Conservation (phyloP, 2,888 invertebrate species). For the Leucania comma region DNA sequence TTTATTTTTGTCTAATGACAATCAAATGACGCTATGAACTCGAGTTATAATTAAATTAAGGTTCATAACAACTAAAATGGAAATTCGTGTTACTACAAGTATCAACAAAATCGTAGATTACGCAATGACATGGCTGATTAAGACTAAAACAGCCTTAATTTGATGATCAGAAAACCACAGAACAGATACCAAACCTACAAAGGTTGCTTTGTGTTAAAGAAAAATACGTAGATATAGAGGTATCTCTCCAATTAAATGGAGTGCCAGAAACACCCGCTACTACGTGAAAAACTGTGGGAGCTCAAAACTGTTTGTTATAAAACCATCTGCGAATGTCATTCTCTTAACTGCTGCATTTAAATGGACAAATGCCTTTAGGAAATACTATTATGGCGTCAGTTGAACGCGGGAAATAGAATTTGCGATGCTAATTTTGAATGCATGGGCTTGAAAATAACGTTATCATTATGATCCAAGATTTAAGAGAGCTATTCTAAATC, state of each 20-base stretch:
- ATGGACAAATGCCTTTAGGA: conserved; percentile 57
- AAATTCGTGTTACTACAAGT: no score
- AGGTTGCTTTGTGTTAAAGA: conserved; percentile 70
- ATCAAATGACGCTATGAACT: background rate
- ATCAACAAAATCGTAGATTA: background rate
- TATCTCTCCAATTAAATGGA: conserved; percentile 80
- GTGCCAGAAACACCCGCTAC: conserved; percentile 75
- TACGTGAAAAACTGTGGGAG: conserved; percentile 62
- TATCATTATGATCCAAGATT: no score
- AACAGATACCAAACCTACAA: conserved; percentile 61
- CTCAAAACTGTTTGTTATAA: conserved; percentile 70
- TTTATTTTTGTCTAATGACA: background rate
- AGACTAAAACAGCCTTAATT: conserved; percentile 13
- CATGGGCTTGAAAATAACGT: background rate
- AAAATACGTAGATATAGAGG: conserved; percentile 69
- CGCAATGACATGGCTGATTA: background rate
- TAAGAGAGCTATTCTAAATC: no score
- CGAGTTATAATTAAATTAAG: no score
- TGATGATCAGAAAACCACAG: conserved; percentile 17
- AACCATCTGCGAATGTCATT: conserved; percentile 67
- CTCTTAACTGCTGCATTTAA: conserved; percentile 60
- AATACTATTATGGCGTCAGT: conserved; percentile 22
- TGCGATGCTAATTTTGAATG: conserved; percentile 4
- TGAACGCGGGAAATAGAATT: conserved; percentile 18
- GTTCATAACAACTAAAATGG: no score